Evolutionary conservation across 2,888 invertebrate genomes (phyloP), one percentile per base, ranked within the genome.

Genomic region (Fragum fragum): DNA sequence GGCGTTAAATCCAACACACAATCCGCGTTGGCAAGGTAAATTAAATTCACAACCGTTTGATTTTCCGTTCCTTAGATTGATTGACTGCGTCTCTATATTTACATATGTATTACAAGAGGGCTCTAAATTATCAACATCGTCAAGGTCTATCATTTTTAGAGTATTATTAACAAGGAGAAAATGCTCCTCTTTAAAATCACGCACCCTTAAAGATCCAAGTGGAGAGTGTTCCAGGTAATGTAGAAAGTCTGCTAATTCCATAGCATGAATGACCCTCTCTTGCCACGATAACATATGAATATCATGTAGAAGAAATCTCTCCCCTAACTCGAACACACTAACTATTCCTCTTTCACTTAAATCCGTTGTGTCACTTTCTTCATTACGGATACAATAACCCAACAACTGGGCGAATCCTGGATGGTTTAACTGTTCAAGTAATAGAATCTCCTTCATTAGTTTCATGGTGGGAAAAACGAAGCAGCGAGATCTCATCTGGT

Each of bases 361-460:
- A 66, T 93, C 92, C 11, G 92, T 91, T 1, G 93, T 91, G 68
- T 92, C 92, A 16, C 90, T 91, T 77, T 93, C 93, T 70, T 93
- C 93, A 73, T 92, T 93, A 7, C 93, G 84, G 0, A 92, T 91
- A 82, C 93, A 94, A 73, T 90, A 94, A 11, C 93, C 93, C 21
- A 93, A 85, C 71, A 94, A 83, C 63, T 76, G 82, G 18, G 91
- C 88, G 18, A 93, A 88, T 57, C 92, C 92, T n/a, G 88, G 90
- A 76, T 93, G 93, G 52, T 87, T 74, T 3, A 94, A 81, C 85
- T 94, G 93, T 76, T 91, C 87, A 53, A 91, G 81, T 23, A 94
- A 69, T 26, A 94, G 80, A 57, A 93, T 92, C 77, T 94, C 93
- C 82, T 94, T 93, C 93, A 94, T 93, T 23, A 94, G 83, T 76